These are phyloP conservation scores for Pipistrellus nathusii DNA, from an alignment of 2,797 vertebrate species.

Conservation along the genomic window DNA sequence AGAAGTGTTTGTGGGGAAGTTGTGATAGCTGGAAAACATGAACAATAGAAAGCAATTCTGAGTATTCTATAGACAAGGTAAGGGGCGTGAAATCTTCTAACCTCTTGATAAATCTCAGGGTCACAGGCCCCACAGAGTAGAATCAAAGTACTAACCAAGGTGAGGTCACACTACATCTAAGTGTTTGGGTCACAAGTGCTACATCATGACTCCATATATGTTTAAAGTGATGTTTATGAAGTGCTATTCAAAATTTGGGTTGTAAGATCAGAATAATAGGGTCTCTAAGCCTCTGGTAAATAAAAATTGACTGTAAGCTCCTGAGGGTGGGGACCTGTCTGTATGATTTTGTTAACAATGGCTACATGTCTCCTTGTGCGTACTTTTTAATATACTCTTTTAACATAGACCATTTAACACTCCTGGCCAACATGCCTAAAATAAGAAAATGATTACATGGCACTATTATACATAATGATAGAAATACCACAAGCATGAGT, in stretches of 20 bases:
- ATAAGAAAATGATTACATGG: background rate
- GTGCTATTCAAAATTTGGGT: background rate
- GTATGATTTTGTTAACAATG: background rate
- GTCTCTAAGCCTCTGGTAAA: background rate
- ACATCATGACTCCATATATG: background rate
- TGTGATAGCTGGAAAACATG: background rate
- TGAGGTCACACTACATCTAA: background rate
- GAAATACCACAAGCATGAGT: background rate
- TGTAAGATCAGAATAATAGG: background rate
- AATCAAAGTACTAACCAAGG: conserved; percentile 17
- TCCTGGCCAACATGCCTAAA: background rate
- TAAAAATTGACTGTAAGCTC: background rate
- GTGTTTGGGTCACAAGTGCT: background rate
- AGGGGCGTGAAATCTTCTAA: conserved; percentile 10
- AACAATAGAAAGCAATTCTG: conserved; percentile 43
- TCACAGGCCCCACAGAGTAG: background rate
- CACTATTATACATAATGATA: background rate
- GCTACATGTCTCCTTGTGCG: background rate
- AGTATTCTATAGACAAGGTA: conserved; percentile 29
- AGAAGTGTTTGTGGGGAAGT: background rate
- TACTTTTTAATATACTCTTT: background rate
- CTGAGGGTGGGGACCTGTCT: background rate
- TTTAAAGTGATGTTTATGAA: conserved; percentile 18
- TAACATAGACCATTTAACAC: background rate
- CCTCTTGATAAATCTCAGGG: background rate